phyloP scores from a whole-genome alignment of 2,113 vertebrate species.

The Agelaius phoeniceus region DNA sequence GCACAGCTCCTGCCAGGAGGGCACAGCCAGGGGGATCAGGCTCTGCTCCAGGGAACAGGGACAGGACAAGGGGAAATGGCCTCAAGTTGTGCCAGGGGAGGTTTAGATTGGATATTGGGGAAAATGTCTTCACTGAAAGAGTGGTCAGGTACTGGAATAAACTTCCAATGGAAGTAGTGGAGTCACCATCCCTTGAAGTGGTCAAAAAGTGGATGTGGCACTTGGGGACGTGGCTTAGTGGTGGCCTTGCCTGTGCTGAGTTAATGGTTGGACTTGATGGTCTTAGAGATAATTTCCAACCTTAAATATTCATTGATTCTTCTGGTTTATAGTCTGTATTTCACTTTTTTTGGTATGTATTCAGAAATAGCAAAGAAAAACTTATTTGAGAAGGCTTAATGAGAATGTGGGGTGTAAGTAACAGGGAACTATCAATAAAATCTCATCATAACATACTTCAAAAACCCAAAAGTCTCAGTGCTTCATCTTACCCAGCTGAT shows the following conservation, averaged over 20 bases:
- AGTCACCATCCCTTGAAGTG: not conserved
- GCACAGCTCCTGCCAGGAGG: not conserved
- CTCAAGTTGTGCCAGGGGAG: fast-evolving
- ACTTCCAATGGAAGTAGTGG: not conserved
- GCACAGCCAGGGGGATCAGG: fast-evolving
- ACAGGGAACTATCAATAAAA: not conserved
- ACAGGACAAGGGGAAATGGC: fast-evolving
- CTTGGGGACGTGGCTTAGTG: not conserved
- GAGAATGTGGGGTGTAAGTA: not conserved
- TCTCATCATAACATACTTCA: not conserved
- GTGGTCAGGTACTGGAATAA: not conserved
- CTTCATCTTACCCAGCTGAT: not conserved
- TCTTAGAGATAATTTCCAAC: not conserved
- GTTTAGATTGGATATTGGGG: not conserved
- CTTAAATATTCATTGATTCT: not conserved
- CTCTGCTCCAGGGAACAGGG: not conserved
- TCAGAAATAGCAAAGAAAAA: not conserved
- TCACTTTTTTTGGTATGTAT: not conserved
- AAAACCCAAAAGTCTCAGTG: not conserved
- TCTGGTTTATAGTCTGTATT: not conserved
- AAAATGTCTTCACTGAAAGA: not conserved
- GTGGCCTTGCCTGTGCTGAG: not conserved
- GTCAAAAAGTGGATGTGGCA: not conserved
- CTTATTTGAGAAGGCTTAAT: not conserved
- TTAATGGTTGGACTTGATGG: not conserved